A percentile compares a stretch with the other conserved stretches of the same genome.
phyloP scores from a whole-genome alignment of 1,140 invertebrate species.

The Aphelinus atriplicis region DNA sequence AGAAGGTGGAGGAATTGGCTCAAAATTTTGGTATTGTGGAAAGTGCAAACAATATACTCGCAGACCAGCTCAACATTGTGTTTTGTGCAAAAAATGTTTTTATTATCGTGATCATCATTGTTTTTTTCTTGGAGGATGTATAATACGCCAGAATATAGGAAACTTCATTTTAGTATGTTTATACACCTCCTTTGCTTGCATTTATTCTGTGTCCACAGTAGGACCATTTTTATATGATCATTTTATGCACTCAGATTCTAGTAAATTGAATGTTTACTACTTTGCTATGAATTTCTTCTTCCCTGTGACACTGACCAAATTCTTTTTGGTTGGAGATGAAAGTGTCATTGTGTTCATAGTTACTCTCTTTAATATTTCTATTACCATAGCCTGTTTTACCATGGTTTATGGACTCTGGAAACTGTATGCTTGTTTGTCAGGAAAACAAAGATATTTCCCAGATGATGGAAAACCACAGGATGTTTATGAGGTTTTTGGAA shows the following conservation, averaged over 20 bases:
- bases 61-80: conserved; percentile 51
- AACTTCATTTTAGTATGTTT: conserved; percentile 55
- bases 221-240: conserved; percentile 51
- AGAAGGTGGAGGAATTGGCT: conserved; percentile 19
- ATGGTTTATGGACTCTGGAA: conserved; percentile 51
- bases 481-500: conserved; percentile 52
- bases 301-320: conserved; percentile 48
- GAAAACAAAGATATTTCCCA: conserved; percentile 49
- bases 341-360: conserved; percentile 47
- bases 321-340: conserved; percentile 43
- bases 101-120: conserved; percentile 55
- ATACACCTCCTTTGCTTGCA: conserved; percentile 50
- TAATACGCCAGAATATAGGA: conserved; percentile 53
- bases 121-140: conserved; percentile 53
- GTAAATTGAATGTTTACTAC: conserved; percentile 42
- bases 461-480: conserved; percentile 40
- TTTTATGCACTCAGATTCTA: conserved; percentile 43
- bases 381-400: conserved; percentile 48
- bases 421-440: conserved; percentile 46
- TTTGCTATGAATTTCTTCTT: conserved; percentile 54
- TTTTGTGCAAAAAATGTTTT: conserved; percentile 51
- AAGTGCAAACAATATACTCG: conserved; percentile 50
- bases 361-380: conserved; percentile 47
- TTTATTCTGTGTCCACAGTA: conserved; percentile 48
- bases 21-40: conserved; percentile 54